Base-by-base conservation (phyloP, 2,113 vertebrate genomes). In the Danionella cerebrum region DNA sequence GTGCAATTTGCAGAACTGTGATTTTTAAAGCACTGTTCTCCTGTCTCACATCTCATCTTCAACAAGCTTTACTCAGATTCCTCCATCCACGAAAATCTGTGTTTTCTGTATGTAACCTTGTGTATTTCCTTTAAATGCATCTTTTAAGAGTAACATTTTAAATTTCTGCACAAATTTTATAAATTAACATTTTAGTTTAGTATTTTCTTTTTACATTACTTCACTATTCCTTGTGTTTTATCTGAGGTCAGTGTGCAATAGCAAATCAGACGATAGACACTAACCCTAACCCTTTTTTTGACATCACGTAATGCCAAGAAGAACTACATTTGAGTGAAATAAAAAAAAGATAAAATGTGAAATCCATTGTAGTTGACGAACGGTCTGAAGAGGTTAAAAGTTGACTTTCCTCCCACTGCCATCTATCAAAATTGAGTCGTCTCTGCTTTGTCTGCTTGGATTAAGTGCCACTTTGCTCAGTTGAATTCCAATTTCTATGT, bases 381-480 rank as follows among this genome's bases (percentile, higher is more conserved):
- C n/a, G n/a, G n/a, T n/a, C n/a, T n/a, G n/a, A n/a, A n/a, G n/a
- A n/a, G n/a, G n/a, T n/a, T n/a, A n/a, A n/a, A n/a, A n/a, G n/a
- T n/a, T n/a, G n/a, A n/a, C n/a, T n/a, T n/a, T n/a, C n/a, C n/a
- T n/a, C n/a, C n/a, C n/a, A n/a, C n/a, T n/a, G 21, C 19, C 41
- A 36, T 58, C 12, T 58, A 36, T 59, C 3, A 42, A n/a, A 42
- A 18, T 27, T 53, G 22, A 25, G 35, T 59, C 16, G 55, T 59
- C 55, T 14, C 12, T n/a, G 42, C 13, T 14, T 35, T 18, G 44
- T 5, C 5, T 36, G 66, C 60, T 50, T 59, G 29, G 24, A 36
- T 51, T 12, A 64, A 69, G 50, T 69, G 27, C 71, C 44, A 44
- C 52, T 44, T 57, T 33, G 12, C 31, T 42, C 31, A 44, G 51